Base-by-base conservation (phyloP, 2,113 vertebrate species). In the Crotalus tigris region DNA sequence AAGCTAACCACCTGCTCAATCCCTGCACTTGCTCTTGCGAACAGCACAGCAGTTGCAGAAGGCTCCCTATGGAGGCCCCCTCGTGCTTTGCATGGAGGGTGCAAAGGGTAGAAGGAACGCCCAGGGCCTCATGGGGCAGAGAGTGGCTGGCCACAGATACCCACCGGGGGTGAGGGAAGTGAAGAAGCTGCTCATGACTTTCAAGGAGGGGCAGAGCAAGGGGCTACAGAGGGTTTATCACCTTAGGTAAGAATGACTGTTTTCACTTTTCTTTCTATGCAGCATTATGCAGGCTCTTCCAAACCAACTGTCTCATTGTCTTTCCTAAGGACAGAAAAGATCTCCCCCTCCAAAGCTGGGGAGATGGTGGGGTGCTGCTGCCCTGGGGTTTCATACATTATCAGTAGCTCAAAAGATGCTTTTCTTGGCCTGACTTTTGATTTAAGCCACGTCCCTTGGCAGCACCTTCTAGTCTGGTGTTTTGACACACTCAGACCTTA, bases 1-100 rank as follows among this genome's bases (percentile, higher is more conserved):
- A 89, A 93, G 96, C 96, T 51, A 86, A 92, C 96, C 96, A 94
- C 96, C 96, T 97, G 97, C 94, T 92, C 92, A 19, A 91, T 53
- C 94, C 33, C 2, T 0, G 13, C 0, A 1, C 81, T 55, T 0
- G 0, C 61, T 3, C 75, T 0, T 0, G 29, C 4, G 0, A 2
- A 7, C n/a, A 29, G 23, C 49, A 23, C 92, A 92, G 92, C 54
- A 81, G 7, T 3, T 0, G 46, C 49, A 54, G 12, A 54, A 54
- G 49, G 49, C 12, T 90, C 44, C 88, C 9, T 0, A 19, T 2
- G 33, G 33, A 81, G 6, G 33, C 90, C 23, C 11, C 26, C 6
- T 10, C 29, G 3, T 54, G 19, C 10, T 46, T 10, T 44, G 51
- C 87, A 46, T 0, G 61, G 2, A 0, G 61, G 2, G 24, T 7